These are phyloP conservation scores for Drosophila anceps DNA, from an alignment of 2,888 invertebrate species.

Conservation along the genomic window DNA sequence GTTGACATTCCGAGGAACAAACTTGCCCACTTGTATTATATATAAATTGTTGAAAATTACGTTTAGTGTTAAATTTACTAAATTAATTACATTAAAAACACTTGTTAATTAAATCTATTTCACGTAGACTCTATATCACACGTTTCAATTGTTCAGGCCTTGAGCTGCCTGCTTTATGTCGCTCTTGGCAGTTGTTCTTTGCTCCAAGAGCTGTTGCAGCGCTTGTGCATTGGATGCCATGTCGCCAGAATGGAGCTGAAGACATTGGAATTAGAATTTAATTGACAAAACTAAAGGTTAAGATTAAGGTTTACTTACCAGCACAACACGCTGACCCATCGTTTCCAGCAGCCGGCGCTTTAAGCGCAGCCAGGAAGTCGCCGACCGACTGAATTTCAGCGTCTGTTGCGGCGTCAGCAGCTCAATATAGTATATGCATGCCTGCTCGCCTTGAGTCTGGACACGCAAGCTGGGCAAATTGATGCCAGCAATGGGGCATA, in stretches of 20 bases:
- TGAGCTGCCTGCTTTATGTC: conserved; percentile 13
- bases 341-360: conserved; percentile 78
- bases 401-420: conserved; percentile 76
- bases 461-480: conserved; percentile 83
- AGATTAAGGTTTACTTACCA: conserved; percentile 64
- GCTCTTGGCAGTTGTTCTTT: neutral
- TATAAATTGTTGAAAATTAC: conserved; percentile 71
- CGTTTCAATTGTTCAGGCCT: conserved; percentile 48
- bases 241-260: conserved; percentile 55
- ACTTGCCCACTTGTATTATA: conserved; percentile 67
- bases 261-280: neutral
- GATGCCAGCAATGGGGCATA: conserved; percentile 81
- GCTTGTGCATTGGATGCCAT: conserved; percentile 61
- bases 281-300: neutral
- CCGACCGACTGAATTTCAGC: conserved; percentile 73
- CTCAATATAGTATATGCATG: conserved; percentile 73
- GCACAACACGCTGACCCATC: conserved; percentile 74
- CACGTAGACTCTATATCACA: conserved; percentile 64
- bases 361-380: conserved; percentile 74
- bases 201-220: conserved; percentile 50
- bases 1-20: conserved; percentile 12
- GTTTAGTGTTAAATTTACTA: conserved; percentile 75
- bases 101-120: conserved; percentile 70
- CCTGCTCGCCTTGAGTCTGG: conserved; percentile 48
- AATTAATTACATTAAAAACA: conserved; percentile 66